Percentiles rank a stretch among this genome's conserved stretches.
These are phyloP conservation scores for Drosophila bipectinata DNA, from an alignment of 1,140 invertebrate species.

Conservation along the genomic window DNA sequence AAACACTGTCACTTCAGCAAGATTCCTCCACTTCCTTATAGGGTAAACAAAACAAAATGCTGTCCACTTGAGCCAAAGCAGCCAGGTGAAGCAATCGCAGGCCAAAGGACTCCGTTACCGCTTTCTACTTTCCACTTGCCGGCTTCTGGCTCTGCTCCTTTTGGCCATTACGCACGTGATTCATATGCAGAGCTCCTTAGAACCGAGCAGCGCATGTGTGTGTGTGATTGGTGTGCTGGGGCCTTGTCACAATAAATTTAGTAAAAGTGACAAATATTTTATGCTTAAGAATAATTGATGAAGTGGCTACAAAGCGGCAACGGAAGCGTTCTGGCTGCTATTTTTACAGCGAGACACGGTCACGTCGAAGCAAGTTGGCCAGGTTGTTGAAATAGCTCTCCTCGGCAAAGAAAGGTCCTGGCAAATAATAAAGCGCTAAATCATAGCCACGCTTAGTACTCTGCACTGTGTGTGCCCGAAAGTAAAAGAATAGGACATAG, in stretches of 20 bases:
- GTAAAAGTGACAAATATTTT: conserved; percentile 83
- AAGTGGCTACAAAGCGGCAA: conserved; percentile 72
- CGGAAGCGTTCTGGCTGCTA: conserved; percentile 12
- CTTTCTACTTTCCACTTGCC: not conserved
- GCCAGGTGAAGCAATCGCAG: conserved; percentile 40
- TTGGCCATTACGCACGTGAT: conserved; percentile 80
- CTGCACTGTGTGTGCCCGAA: conserved; percentile 47
- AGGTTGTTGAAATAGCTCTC: conserved; percentile 38
- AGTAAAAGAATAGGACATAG: not conserved
- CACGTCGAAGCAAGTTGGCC: conserved; percentile 56
- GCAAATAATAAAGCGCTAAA: conserved; percentile 81
- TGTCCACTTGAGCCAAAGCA: conserved; percentile 65
- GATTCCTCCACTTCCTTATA: conserved; percentile 2
- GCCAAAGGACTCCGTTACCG: conserved; percentile 40
- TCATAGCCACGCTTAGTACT: conserved; percentile 80
- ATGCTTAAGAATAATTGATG: conserved; percentile 83
- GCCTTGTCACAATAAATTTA: conserved; percentile 82
- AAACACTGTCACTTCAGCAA: not conserved
- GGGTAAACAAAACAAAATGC: conserved; percentile 59
- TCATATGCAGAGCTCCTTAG: conserved; percentile 76
- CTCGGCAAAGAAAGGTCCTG: conserved; percentile 14
- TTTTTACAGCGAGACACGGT: conserved; percentile 45
- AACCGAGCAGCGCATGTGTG: conserved; percentile 22
- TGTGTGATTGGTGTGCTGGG: conserved; percentile 58
- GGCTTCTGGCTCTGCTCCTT: conserved; percentile 11